phyloP scores from a whole-genome alignment of 2,888 invertebrate genomes.

The Apocheima hispidaria region DNA sequence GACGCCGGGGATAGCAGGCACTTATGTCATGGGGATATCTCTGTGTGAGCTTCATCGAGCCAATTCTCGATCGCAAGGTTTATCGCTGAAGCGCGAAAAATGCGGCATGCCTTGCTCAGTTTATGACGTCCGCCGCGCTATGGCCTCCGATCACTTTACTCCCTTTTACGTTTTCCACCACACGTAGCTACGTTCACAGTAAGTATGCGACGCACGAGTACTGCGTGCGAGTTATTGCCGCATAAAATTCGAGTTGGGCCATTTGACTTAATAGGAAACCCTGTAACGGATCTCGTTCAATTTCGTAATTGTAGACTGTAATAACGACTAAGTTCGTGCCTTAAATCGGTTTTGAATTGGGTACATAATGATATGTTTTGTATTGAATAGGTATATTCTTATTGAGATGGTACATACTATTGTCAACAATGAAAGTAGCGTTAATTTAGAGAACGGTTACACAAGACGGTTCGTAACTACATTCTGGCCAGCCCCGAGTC shows the following conservation, averaged over 20 bases:
- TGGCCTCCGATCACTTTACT: constrained; percentile 66
- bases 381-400: neutral
- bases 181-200: constrained; percentile 41
- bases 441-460: too few species aligned
- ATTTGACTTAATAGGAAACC: constrained; percentile 69
- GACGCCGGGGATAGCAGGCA: constrained; percentile 19
- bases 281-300: constrained; percentile 54
- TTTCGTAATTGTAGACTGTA: constrained; percentile 57
- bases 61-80: constrained; percentile 46
- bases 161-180: constrained; percentile 49
- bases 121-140: constrained; percentile 66
- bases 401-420: too few species aligned
- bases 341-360: constrained; percentile 24
- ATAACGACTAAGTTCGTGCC: constrained; percentile 47
- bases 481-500: too few species aligned
- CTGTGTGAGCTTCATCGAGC: constrained; percentile 40
- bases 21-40: constrained; percentile 34
- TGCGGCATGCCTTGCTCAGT: constrained; percentile 59
- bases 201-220: constrained; percentile 48
- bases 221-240: constrained; percentile 66
- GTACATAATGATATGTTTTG: neutral
- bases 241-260: constrained; percentile 70
- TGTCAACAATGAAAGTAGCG: too few species aligned
- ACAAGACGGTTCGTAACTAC: too few species aligned
- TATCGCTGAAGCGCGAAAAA: constrained; percentile 65